Conservation (phyloP, 2,113 vertebrate genomes). For the Vombatus ursinus region DNA sequence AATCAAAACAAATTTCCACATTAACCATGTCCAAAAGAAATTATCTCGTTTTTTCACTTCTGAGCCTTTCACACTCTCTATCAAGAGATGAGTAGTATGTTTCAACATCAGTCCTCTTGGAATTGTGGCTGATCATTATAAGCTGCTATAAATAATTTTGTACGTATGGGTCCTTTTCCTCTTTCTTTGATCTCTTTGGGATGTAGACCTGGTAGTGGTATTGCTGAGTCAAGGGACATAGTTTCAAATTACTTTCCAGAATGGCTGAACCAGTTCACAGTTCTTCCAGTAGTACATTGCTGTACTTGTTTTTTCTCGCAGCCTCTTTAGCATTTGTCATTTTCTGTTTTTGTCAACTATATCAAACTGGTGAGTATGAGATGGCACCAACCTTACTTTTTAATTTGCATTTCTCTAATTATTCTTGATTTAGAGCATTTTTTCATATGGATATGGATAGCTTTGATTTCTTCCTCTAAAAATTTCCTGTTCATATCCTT, state of each 20-base stretch:
- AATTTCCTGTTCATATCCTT: background rate
- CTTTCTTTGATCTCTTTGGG: background rate
- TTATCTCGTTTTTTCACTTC: background rate
- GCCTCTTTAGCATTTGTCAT: background rate
- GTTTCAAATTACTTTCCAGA: background rate
- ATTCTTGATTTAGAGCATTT: background rate
- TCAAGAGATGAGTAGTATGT: background rate
- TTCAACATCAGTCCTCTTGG: background rate
- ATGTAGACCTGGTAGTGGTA: background rate
- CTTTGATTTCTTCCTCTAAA: background rate
- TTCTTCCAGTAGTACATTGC: background rate
- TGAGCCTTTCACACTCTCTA: background rate
- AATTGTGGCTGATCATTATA: background rate
- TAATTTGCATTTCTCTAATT: background rate
- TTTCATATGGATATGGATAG: background rate
- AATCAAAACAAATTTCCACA: background rate
- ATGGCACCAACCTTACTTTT: background rate
- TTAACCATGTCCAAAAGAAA: background rate
- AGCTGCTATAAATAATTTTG: background rate
- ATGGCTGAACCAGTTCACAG: background rate
- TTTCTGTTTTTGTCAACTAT: background rate
- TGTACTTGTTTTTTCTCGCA: background rate
- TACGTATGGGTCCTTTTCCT: background rate
- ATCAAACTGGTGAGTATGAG: background rate
- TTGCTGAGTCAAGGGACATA: background rate